Conservation (phyloP, 2,888 invertebrate species). For the Strigamia crassipes region DNA sequence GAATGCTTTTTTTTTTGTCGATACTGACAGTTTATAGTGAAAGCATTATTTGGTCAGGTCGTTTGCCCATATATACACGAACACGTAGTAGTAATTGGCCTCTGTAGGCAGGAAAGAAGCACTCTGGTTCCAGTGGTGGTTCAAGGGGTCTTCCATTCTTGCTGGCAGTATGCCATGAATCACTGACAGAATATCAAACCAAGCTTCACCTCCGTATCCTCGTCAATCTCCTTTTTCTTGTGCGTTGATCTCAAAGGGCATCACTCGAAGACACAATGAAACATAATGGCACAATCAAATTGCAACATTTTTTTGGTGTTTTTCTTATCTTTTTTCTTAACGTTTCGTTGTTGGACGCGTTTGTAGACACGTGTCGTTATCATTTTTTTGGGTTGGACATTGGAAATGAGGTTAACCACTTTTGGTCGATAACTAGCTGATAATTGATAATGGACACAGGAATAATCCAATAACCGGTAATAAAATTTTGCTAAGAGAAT, state of each 20-base stretch:
- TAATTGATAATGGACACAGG: background rate
- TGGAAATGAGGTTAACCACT: background rate
- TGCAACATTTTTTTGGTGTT: background rate
- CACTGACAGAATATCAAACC: slow-evolving; percentile 39
- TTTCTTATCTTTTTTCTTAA: background rate
- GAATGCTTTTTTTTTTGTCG: slow-evolving; percentile 13
- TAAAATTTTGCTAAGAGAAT: background rate
- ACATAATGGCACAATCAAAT: slow-evolving; percentile 9
- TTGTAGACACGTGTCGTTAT: background rate
- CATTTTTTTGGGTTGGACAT: background rate
- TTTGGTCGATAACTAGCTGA: background rate
- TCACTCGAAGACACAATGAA: slow-evolving; percentile 22
- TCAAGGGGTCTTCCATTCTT: slow-evolving; percentile 33
- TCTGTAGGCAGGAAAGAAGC: slow-evolving; percentile 39
- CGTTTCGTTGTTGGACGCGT: background rate
- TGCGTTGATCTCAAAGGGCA: slow-evolving; percentile 14
- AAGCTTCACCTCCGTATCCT: background rate
- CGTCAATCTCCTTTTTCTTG: background rate
- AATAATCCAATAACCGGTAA: slow-evolving; percentile 13
- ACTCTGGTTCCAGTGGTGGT: slow-evolving; percentile 30
- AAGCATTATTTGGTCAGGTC: slow-evolving; percentile 42
- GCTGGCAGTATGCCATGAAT: slow-evolving; percentile 32
- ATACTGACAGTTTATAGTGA: slow-evolving; percentile 38
- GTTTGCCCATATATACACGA: slow-evolving; percentile 37
- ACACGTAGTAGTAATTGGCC: slow-evolving; percentile 33